phyloP scores from a whole-genome alignment of 2,113 vertebrate species.

The Alaudala cheleensis region DNA sequence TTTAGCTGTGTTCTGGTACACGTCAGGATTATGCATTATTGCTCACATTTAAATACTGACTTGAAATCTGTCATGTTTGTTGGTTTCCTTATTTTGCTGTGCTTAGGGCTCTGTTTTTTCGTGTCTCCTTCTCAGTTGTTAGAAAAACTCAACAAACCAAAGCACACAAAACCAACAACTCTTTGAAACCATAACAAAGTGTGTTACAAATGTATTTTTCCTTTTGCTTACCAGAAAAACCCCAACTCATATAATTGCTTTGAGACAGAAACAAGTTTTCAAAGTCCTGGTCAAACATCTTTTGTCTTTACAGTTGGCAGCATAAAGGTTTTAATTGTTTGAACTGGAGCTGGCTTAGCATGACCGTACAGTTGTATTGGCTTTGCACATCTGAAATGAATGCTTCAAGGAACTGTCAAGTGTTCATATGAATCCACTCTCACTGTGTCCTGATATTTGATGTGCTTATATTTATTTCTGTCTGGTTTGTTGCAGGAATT shows the following conservation, averaged over 20 bases:
- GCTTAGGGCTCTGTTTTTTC: background rate
- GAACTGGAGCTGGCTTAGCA: background rate
- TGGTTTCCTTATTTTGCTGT: background rate
- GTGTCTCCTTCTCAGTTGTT: background rate
- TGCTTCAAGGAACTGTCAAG: background rate
- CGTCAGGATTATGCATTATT: background rate
- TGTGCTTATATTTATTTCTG: background rate
- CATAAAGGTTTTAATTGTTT: background rate
- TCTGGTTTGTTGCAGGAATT: slow-evolving; percentile 83
- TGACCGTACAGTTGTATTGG: background rate
- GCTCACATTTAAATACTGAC: background rate
- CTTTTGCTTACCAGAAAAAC: background rate
- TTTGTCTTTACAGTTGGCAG: background rate
- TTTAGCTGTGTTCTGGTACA: background rate
- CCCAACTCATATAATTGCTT: background rate
- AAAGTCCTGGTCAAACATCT: background rate
- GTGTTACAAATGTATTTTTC: background rate
- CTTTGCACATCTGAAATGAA: background rate
- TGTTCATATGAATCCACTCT: background rate
- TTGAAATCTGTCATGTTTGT: background rate
- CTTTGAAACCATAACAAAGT: background rate
- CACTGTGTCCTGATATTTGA: background rate
- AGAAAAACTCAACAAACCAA: too few species aligned
- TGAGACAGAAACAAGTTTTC: background rate
- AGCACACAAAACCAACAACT: background rate